Percentiles rank a stretch among this genome's conserved stretches.
Evolutionary conservation across 1,140 invertebrate species (phyloP).

Genomic region (Arctopsyche grandis): DNA sequence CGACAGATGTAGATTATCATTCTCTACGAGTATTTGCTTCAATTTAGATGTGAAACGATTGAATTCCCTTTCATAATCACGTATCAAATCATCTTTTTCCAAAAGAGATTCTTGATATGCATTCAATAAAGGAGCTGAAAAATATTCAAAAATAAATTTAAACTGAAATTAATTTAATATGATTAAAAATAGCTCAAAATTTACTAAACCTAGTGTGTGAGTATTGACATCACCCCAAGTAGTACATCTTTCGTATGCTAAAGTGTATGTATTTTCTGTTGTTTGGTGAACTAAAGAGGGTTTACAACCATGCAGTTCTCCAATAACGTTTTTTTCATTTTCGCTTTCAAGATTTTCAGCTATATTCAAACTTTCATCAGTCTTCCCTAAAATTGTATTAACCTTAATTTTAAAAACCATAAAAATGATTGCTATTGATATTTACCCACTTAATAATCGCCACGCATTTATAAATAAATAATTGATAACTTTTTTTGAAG

Average conservation of each 20-base stretch:
- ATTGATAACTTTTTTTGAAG: too few relatives aligned
- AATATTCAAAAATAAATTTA: neutral
- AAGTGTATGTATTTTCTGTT: slow-evolving; percentile 24
- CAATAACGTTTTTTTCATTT: neutral
- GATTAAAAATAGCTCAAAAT: neutral
- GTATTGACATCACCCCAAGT: slow-evolving; percentile 68
- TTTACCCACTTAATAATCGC: too few relatives aligned
- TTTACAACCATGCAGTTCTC: neutral
- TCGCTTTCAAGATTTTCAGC: slow-evolving; percentile 48
- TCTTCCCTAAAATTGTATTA: slow-evolving; percentile 30
- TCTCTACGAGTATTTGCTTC: slow-evolving; percentile 72
- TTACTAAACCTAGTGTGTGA: slow-evolving; percentile 63
- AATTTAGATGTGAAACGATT: slow-evolving; percentile 70
- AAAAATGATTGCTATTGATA: too few relatives aligned
- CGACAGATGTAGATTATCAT: slow-evolving; percentile 67
- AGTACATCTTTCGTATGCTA: slow-evolving; percentile 38
- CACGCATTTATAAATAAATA: too few relatives aligned
- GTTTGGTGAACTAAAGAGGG: neutral
- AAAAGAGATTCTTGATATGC: slow-evolving; percentile 74
- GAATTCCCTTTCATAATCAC: slow-evolving; percentile 70
- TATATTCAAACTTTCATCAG: slow-evolving; percentile 41
- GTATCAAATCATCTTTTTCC: slow-evolving; percentile 74
- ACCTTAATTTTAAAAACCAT: too few relatives aligned
- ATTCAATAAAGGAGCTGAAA: slow-evolving; percentile 69
- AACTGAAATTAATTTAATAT: neutral